Conservation (phyloP, 2,113 vertebrate genomes). For the Daphoenositta chrysoptera region DNA sequence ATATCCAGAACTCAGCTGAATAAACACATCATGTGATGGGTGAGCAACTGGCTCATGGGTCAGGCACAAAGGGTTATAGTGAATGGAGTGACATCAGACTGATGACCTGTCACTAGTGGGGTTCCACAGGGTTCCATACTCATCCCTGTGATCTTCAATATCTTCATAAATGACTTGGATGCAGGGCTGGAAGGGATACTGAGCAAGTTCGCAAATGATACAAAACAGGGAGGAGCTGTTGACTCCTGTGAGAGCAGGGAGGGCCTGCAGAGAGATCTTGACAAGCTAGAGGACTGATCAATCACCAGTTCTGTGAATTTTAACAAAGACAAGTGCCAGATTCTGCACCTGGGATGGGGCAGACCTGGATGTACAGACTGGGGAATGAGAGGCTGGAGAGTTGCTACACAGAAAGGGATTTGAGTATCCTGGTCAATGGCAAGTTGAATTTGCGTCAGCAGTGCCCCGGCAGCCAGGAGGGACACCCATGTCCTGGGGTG, state of each 20-base stretch:
- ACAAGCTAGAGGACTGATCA: background rate
- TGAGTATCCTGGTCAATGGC: background rate
- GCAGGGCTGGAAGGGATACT: no score
- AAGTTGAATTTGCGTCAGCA: accelerated
- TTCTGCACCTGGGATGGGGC: background rate
- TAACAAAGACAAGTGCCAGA: background rate
- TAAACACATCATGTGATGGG: no score
- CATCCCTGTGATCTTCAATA: background rate
- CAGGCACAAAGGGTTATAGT: accelerated
- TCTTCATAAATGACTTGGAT: background rate
- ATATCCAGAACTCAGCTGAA: background rate
- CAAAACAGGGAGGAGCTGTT: background rate
- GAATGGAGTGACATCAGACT: background rate
- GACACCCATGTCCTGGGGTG: accelerated
- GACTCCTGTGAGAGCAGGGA: background rate
- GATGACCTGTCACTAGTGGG: background rate
- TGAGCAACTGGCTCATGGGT: background rate
- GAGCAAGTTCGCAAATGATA: background rate
- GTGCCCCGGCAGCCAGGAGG: background rate
- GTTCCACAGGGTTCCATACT: background rate
- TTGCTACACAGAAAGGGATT: background rate
- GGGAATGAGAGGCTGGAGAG: background rate
- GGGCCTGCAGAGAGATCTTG: background rate
- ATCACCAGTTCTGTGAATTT: background rate
- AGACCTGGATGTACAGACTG: background rate